A percentile compares a stretch with the other conserved stretches of the same genome.
Conservation (phyloP, 2,797 vertebrate species). For the Hydrolagus colliei region DNA sequence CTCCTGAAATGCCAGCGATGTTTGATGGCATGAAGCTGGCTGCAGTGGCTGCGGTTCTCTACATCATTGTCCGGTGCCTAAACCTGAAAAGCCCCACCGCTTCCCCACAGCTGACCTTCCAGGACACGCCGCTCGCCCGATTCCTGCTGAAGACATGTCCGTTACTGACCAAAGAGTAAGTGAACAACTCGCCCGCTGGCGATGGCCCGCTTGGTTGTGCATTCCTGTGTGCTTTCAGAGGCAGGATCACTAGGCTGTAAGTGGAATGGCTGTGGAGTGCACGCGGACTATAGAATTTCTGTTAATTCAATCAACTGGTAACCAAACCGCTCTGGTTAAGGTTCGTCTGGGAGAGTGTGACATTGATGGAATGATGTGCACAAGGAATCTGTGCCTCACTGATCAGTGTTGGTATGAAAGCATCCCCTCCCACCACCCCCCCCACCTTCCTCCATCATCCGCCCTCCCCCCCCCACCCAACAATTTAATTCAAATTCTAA, state of each 20-base stretch:
- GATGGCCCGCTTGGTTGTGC: too few species aligned
- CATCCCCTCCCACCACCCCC: too few species aligned
- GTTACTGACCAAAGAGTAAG: slow-evolving; percentile 88
- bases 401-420: too few species aligned
- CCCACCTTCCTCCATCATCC: too few species aligned
- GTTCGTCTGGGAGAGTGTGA: too few species aligned
- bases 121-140: slow-evolving; percentile 72
- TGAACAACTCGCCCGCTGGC: slow-evolving; percentile 35
- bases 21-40: slow-evolving; percentile 88
- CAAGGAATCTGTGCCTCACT: too few species aligned
- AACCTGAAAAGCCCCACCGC: slow-evolving; percentile 83
- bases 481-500: too few species aligned
- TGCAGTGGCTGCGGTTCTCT: slow-evolving; percentile 77
- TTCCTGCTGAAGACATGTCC: slow-evolving; percentile 85
- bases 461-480: too few species aligned
- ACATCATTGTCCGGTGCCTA: slow-evolving; percentile 81
- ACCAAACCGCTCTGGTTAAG: too few species aligned
- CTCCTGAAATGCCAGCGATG: slow-evolving; percentile 76
- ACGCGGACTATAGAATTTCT: not conserved
- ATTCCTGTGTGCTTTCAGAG: not conserved
- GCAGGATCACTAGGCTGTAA: not conserved
- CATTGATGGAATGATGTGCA: too few species aligned
- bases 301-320: not conserved
- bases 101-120: slow-evolving; percentile 71
- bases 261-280: not conserved